Evolutionary conservation across 2,113 vertebrate species (phyloP).

Genomic region (Naja naja): DNA sequence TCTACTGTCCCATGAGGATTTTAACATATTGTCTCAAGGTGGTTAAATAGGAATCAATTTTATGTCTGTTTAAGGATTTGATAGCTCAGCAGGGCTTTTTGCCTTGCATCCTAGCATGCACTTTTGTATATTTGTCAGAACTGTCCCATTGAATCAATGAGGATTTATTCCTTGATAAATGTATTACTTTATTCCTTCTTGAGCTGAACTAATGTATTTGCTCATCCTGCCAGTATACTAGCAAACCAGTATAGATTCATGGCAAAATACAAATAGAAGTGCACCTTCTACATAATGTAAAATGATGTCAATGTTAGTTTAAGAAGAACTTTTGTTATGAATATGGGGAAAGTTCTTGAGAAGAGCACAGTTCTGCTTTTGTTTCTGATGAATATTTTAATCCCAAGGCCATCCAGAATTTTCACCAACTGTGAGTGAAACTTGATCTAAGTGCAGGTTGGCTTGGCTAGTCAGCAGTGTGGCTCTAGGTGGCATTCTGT

Average conservation of each 20-base stretch:
- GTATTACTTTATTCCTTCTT: background rate
- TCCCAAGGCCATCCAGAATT: background rate
- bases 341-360: background rate
- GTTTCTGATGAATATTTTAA: background rate
- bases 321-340: background rate
- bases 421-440: background rate
- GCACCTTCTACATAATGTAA: background rate
- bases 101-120: background rate
- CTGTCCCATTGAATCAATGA: background rate
- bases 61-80: background rate
- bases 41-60: background rate
- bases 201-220: background rate
- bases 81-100: background rate
- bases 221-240: background rate
- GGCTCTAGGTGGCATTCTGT: background rate
- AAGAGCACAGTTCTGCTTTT: background rate
- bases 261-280: background rate
- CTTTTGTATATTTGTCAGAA: background rate
- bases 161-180: background rate
- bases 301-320: background rate
- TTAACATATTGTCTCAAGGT: background rate
- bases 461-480: background rate
- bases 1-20: too few relatives aligned
- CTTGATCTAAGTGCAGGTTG: background rate
- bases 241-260: background rate